Evolutionary conservation across 2,797 vertebrate species (phyloP), one percentile per base, ranked within the genome.

Genomic region (Parambassis ranga): DNA sequence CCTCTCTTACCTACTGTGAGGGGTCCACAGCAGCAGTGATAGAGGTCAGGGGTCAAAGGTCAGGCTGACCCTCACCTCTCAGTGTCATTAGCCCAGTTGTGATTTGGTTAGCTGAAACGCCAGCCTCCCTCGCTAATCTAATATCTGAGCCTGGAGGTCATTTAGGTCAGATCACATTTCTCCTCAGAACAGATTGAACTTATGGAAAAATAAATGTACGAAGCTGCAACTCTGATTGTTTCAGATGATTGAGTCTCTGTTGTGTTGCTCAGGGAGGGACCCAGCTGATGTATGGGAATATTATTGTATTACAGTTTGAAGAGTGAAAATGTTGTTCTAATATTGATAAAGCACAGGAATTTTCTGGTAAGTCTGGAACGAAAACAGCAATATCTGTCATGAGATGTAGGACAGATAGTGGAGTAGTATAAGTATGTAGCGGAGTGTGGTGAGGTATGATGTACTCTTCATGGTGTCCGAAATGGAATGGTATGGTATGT

Each of bases 31-130:
- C 41, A 20, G 58, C 20, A 15, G 36, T 39, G 43, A 52, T 41
- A 20, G 44, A 71, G 83, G 82, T 82, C 67, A 71, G 20, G 66
- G 66, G 64, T 79, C 62, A 75, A 11, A 79, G 77, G 65, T 76
- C 80, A 41, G 20, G 32, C 62, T 63, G 78, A 77, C 87, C 84
- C 79, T 87, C 82, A 80, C 84, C 83, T 80, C 71, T 13, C 3
- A 0, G 71, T 77, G 78, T 88, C 86, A 87, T 88, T 89, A 88
- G 83, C 41, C 62, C 27, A 0, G 50, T 31, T 51, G 51, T 84
- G 84, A 89, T 89, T 84, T 49, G 78, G 71, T 89, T 89, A 87
- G 80, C 79, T 81, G 87, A 86, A 89, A 87, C 13, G 77, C 81
- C 84, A 81, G 77, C 70, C 82, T 75, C 56, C 66, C 35, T 24